Conservation (phyloP, 1,140 invertebrate species). For the Reticulitermes speratus region DNA sequence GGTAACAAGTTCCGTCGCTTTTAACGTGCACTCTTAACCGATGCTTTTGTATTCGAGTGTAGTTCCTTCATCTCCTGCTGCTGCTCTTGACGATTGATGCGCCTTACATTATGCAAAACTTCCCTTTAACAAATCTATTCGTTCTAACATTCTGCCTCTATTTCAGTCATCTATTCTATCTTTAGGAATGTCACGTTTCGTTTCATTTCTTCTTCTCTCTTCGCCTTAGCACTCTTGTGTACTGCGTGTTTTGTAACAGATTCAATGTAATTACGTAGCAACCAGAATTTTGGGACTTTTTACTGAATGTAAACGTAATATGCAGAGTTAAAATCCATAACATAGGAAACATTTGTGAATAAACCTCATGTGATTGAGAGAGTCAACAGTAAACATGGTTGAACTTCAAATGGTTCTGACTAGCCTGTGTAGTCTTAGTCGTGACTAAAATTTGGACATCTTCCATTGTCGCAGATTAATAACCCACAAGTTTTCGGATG, state of each 20-base stretch:
- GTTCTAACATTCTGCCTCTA: not conserved
- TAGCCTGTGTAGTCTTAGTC: too few relatives aligned
- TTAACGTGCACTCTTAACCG: not conserved
- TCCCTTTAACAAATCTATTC: not conserved
- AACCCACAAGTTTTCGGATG: too few relatives aligned
- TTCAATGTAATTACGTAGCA: not conserved
- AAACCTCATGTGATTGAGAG: too few relatives aligned
- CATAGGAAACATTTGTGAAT: not conserved
- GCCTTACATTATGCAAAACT: not conserved
- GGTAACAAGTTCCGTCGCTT: not conserved
- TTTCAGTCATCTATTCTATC: not conserved
- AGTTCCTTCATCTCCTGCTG: not conserved
- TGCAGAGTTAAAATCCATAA: not conserved
- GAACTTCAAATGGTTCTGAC: too few relatives aligned
- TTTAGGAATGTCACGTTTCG: constrained; percentile 5
- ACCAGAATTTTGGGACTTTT: not conserved
- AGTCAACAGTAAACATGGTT: too few relatives aligned
- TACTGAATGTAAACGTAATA: not conserved
- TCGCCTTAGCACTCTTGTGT: not conserved
- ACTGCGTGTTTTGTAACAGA: not conserved
- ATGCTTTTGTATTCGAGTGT: not conserved
- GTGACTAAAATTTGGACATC: too few relatives aligned
- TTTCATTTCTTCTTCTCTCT: not conserved
- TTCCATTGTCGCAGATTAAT: too few relatives aligned
- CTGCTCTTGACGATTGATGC: not conserved